These are phyloP conservation scores for Graptemys geographica DNA, from an alignment of 2,797 vertebrate genomes.

Conservation along the genomic window DNA sequence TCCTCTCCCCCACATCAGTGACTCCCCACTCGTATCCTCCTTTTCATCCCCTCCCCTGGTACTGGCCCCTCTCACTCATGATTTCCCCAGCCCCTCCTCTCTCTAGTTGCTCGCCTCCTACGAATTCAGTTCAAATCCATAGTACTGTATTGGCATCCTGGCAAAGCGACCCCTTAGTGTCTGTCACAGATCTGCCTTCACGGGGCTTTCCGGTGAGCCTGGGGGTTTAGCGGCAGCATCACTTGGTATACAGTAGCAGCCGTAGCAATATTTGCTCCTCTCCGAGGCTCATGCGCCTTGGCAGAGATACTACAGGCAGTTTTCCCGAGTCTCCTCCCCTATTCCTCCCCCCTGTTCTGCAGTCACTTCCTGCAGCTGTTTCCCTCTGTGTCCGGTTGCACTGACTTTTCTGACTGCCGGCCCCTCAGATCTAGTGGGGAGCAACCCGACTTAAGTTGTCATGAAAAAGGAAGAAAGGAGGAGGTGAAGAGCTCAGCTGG, in stretches of 20 bases:
- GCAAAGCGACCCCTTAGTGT: not conserved
- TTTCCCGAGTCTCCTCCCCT: not conserved
- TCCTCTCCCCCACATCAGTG: not conserved
- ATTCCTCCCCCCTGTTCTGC: conserved; percentile 8
- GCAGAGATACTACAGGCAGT: not conserved
- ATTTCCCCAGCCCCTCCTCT: not conserved
- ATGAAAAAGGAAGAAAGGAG: not conserved
- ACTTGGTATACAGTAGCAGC: not conserved
- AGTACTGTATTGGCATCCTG: not conserved
- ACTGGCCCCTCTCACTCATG: not conserved
- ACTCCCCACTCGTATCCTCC: not conserved
- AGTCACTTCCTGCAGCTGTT: conserved; percentile 83
- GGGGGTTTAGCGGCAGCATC: not conserved
- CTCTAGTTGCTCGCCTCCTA: conserved; percentile 36
- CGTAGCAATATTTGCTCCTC: not conserved
- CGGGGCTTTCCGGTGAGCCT: not conserved
- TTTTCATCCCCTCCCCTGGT: not conserved
- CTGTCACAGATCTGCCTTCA: not conserved
- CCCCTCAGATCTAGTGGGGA: not conserved
- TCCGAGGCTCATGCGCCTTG: not conserved
- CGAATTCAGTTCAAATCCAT: not conserved
- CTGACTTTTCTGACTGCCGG: conserved; percentile 54
- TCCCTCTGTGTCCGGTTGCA: conserved; percentile 24
- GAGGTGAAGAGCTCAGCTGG: not conserved
- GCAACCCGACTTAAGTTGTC: not conserved